A percentile compares a stretch with the other conserved stretches of the same genome.
These are phyloP conservation scores for Zingel zingel DNA, from an alignment of 2,113 vertebrate species.

Conservation along the genomic window DNA sequence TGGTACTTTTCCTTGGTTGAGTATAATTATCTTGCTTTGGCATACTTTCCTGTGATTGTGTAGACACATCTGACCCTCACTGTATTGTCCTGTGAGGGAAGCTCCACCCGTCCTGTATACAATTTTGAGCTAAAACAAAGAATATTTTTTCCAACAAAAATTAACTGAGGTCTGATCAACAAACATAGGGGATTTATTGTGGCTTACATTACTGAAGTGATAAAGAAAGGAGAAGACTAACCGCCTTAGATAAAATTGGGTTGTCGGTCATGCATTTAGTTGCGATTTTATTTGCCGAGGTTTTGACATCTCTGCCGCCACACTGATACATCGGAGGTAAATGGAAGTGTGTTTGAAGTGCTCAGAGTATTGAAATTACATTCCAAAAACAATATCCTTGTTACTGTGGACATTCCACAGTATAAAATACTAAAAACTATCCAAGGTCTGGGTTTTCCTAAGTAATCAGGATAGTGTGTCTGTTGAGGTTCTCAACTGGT, in stretches of 20 bases:
- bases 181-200: background rate
- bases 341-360: background rate
- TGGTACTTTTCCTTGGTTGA: slow-evolving; percentile 5
- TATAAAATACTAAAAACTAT: background rate
- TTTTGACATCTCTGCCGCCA: background rate
- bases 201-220: background rate
- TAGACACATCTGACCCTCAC: slow-evolving; percentile 4
- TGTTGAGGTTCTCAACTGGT: background rate
- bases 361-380: background rate
- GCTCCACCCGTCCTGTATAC: slow-evolving; percentile 60
- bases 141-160: slow-evolving; percentile 9
- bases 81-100: slow-evolving; percentile 61
- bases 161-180: background rate
- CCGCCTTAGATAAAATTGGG: background rate
- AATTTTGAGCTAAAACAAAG: slow-evolving; percentile 41
- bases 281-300: background rate
- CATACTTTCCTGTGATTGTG: slow-evolving; percentile 74
- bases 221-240: background rate
- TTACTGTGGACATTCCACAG: background rate
- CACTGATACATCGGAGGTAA: background rate
- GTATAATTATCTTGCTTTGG: slow-evolving; percentile 42
- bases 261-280: background rate
- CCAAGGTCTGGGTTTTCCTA: background rate
- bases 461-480: background rate
- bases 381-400: background rate